Base-by-base conservation (phyloP, 2,113 vertebrate species). In the Mohoua ochrocephala region DNA sequence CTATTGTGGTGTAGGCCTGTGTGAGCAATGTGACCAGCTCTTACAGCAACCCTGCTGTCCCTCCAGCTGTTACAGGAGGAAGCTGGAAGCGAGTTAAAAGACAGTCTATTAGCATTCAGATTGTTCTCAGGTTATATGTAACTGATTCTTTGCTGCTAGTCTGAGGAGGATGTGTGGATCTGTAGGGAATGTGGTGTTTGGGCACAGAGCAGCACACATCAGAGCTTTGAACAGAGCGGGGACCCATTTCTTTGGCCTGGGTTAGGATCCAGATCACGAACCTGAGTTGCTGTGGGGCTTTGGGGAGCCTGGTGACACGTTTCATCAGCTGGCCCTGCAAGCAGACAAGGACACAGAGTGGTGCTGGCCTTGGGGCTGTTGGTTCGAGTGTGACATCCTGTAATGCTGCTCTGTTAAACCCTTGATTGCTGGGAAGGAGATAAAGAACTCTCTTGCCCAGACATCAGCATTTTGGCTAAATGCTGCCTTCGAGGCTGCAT, bases 401-500 rank as follows among this genome's bases (percentile, higher is more conserved):
- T 31, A 77, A 27, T 27, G 6, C 9, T 83, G 57, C 41, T 74
- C 35, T 86, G 33, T 81, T 86, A 92, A 86, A 44, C n/a, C 26
- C 18, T 80, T 84, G 75, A 41, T 88, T 70, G 57, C 59, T 77
- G 56, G 31, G 44, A 73, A 83, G 39, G 47, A 89, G 76, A 79
- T 57, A 35, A 91, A 80, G 84, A n/a, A 0, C 13, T 3, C 22
- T 71, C 20, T 28, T 73, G 53, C 21, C 50, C 2, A 0, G 67
- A 47, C 73, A 45, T 94, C 81, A 95, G 74, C 70, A 30, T 93
- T 93, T 92, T 87, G 65, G 49, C n/a, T 91, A 45, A 90, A 70
- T 76, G 67, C 50, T 91, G 57, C 78, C 45, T 96, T 88, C 64
- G 47, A 28, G 79, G 59, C 85, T 80, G 52, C 2, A 4, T 71